Percentiles rank a stretch among this genome's conserved stretches.
These are phyloP conservation scores for Ancistrus triradiatus DNA, from an alignment of 2,113 vertebrate species.

Conservation along the genomic window DNA sequence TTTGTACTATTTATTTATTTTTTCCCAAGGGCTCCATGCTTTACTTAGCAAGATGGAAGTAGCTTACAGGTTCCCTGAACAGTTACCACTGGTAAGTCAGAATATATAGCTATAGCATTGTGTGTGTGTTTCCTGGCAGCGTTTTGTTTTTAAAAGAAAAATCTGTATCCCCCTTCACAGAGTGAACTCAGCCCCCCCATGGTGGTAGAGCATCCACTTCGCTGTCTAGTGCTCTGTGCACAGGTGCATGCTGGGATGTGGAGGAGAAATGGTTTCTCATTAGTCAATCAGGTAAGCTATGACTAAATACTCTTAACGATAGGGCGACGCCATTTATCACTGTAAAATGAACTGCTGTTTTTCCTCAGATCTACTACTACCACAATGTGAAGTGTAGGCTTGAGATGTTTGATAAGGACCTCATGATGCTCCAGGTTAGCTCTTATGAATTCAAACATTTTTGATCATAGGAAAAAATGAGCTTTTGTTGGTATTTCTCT, in stretches of 20 bases:
- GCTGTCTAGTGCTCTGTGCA: constrained; percentile 91
- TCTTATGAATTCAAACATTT: not conserved
- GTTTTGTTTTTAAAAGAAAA: not conserved
- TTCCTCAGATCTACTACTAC: constrained; percentile 92
- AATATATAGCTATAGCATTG: not conserved
- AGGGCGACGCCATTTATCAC: not conserved
- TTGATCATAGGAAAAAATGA: too few species aligned
- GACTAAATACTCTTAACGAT: not conserved
- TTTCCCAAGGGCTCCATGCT: constrained; percentile 81
- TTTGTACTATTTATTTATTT: not conserved
- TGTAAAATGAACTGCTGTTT: too few species aligned
- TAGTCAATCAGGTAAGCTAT: constrained; percentile 88
- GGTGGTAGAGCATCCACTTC: constrained; percentile 91
- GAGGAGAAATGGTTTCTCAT: constrained; percentile 95
- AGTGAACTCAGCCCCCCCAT: constrained; percentile 93
- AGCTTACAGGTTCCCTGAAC: constrained; percentile 87
- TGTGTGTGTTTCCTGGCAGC: too few species aligned
- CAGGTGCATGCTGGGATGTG: constrained; percentile 99
- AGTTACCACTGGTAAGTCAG: constrained; percentile 86
- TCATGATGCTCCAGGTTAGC: constrained; percentile 89
- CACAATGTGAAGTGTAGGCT: constrained; percentile 96
- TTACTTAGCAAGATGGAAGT: constrained; percentile 92
- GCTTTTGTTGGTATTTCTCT: too few species aligned
- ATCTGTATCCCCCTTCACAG: constrained; percentile 56
- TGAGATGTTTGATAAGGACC: constrained; percentile 98